phyloP scores from a whole-genome alignment of 2,113 vertebrate species.

The Ptilonorhynchus violaceus region DNA sequence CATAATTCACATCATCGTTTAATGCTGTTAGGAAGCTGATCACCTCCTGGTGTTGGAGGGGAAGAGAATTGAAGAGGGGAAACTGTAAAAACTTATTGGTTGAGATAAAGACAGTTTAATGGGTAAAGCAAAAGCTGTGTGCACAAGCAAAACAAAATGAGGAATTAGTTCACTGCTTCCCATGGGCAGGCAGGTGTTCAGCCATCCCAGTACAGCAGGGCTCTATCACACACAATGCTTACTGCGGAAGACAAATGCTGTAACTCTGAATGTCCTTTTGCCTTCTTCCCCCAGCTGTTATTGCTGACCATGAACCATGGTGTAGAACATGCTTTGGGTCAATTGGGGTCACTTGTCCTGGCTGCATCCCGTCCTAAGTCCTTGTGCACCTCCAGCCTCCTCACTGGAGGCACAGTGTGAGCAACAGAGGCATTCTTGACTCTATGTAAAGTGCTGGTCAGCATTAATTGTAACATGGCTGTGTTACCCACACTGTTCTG shows the following conservation, averaged over 20 bases:
- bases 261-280: not conserved
- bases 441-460: not conserved
- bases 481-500: not conserved
- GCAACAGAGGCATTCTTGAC: not conserved
- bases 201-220: too few species aligned
- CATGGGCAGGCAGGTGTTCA: not conserved
- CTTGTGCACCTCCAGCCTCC: not conserved
- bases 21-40: not conserved
- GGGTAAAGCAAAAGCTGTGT: not conserved
- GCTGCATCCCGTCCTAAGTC: too few species aligned
- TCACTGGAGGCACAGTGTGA: not conserved
- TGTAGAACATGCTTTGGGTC: not conserved
- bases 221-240: accelerated
- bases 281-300: not conserved
- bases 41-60: not conserved
- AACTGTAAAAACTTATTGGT: not conserved
- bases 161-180: not conserved
- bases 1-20: not conserved
- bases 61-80: not conserved
- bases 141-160: not conserved
- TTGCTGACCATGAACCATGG: not conserved
- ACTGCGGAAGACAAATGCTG: accelerated
- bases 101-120: not conserved
- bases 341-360: not conserved
- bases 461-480: not conserved